Evolutionary conservation across 2,113 vertebrate species (phyloP), one percentile per base, ranked within the genome.

Genomic region (Alethe castanea): DNA sequence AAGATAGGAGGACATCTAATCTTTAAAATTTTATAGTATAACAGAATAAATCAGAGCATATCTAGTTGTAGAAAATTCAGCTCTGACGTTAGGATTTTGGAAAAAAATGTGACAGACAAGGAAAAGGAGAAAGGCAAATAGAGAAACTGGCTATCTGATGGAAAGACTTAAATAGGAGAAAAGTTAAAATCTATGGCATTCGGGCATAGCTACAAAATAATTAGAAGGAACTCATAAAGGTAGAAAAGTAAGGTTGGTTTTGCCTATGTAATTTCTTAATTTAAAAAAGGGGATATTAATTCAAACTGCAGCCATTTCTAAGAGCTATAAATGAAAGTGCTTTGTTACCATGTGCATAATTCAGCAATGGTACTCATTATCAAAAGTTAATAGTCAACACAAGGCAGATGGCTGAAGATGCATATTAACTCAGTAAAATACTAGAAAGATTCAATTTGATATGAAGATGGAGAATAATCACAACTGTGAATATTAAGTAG

Each of bases 381-480:
- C 57, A 79, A 36, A 92, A 87, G 48, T 71, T 91, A 95, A 82
- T 72, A 90, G 70, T 84, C 61, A 94, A 87, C 66, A 76, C 11
- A 52, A 90, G 29, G 53, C 66, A 92, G 38, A 85, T 70, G 35
- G 25, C 29, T 96, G 67, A 79, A 91, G 59, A 94, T 57, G 25
- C 9, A 33, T 61, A 81, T 79, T 92, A 92, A n/a, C 40, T 80
- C n/a, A 56, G 40, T 69, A 56, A 90, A 85, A 88, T 64, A 40
- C 40, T 82, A 76, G 70, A 78, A 91, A 74, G 42, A 79, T 79
- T 90, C 6, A 6, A 71, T 86, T 67, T 74, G 29, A 78, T 78
- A 28, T 31, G 56, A 88, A 94, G 52, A 74, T 2, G 42, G 48
- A 91, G 61, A 82, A 90, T 78, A 94, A 83, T 84, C 44, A 84